Conservation (phyloP, 2,113 vertebrate genomes). For the Xiphophorus couchianus region DNA sequence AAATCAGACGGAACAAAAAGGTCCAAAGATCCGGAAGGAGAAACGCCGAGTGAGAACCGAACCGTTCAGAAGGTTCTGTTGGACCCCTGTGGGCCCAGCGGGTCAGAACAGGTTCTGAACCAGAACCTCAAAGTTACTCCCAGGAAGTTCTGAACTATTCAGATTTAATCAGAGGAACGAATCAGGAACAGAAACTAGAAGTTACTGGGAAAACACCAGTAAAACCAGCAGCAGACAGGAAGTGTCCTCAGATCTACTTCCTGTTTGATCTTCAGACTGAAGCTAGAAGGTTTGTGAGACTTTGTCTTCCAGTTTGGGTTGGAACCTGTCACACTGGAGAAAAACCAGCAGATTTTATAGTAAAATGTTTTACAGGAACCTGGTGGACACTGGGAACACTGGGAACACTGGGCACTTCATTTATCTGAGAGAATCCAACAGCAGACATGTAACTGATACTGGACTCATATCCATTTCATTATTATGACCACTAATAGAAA, state of each 20-base stretch:
- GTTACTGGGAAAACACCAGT: too few species aligned
- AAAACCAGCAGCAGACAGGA: too few species aligned
- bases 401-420: not conserved
- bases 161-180: too few species aligned
- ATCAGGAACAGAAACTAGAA: too few species aligned
- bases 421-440: not conserved
- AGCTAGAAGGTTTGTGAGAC: too few species aligned
- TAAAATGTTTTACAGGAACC: not conserved
- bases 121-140: not conserved
- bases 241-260: too few species aligned
- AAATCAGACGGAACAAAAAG: not conserved
- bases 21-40: too few species aligned
- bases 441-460: not conserved
- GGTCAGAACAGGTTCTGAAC: not conserved
- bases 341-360: not conserved
- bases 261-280: too few species aligned
- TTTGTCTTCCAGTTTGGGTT: not conserved
- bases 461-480: constrained; percentile 61
- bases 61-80: not conserved
- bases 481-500: constrained; percentile 65
- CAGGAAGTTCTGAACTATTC: too few species aligned
- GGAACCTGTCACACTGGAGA: not conserved
- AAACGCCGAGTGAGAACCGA: not conserved
- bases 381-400: too few species aligned
- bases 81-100: not conserved